These are phyloP conservation scores for Bellardia pandia DNA, from an alignment of 2,888 invertebrate genomes.

Conservation along the genomic window DNA sequence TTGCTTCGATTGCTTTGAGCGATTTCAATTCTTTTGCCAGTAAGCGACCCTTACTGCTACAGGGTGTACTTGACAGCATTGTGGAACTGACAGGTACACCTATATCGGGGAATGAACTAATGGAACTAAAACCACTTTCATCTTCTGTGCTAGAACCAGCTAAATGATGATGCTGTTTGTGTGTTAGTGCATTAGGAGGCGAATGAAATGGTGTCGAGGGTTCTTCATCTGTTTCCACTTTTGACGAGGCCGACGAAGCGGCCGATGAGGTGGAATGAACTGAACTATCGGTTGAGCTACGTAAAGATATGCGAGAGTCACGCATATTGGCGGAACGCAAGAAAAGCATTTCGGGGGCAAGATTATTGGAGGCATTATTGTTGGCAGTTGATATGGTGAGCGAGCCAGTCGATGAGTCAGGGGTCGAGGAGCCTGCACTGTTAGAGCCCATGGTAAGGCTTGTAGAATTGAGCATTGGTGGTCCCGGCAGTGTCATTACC, in stretches of 20 bases:
- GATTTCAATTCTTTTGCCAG: slow-evolving; percentile 48
- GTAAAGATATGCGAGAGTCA: slow-evolving; percentile 83
- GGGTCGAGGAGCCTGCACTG: slow-evolving; percentile 43
- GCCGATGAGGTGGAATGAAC: slow-evolving; percentile 84
- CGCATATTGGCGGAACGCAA: slow-evolving; percentile 82
- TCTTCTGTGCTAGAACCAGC: slow-evolving; percentile 86
- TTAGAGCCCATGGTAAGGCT: slow-evolving; percentile 64
- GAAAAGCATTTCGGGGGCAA: slow-evolving; percentile 81
- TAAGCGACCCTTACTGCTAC: slow-evolving; percentile 6
- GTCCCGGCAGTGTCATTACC: slow-evolving; percentile 73
- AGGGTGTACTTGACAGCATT: slow-evolving; percentile 71
- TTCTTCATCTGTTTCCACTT: slow-evolving; percentile 83
- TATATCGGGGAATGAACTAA: slow-evolving; percentile 93
- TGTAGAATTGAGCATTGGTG: slow-evolving; percentile 77
- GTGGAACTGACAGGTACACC: slow-evolving; percentile 86
- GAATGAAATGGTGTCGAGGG: slow-evolving; percentile 54
- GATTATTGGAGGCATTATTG: slow-evolving; percentile 58
- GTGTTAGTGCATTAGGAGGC: slow-evolving; percentile 62
- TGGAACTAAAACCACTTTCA: slow-evolving; percentile 93
- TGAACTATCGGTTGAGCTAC: slow-evolving; percentile 84
- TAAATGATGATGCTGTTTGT: slow-evolving; percentile 71
- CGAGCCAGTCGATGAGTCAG: slow-evolving; percentile 51
- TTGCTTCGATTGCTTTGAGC: not conserved
- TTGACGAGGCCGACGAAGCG: slow-evolving; percentile 81
- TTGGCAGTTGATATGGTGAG: slow-evolving; percentile 53